These are phyloP conservation scores for Thamnaconus septentrionalis DNA, from an alignment of 2,113 vertebrate species.

Conservation along the genomic window DNA sequence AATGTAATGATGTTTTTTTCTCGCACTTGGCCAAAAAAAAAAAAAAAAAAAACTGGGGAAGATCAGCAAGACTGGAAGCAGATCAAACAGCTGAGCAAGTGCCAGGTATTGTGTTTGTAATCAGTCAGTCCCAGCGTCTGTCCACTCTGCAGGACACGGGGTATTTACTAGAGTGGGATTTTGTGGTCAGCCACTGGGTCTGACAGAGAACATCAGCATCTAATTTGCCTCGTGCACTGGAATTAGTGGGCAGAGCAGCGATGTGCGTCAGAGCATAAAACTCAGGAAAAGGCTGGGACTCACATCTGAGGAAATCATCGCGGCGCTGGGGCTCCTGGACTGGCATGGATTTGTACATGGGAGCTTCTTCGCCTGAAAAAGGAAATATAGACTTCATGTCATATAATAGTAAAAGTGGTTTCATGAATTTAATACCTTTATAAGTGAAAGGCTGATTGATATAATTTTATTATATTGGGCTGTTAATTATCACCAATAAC, in stretches of 20 bases:
- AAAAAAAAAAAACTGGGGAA: too few species aligned
- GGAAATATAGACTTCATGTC: background rate
- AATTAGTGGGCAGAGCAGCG: constrained; percentile 16
- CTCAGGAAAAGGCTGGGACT: constrained; percentile 45
- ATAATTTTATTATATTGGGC: too few species aligned
- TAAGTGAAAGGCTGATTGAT: too few species aligned
- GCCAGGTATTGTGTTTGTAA: background rate
- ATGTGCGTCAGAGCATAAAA: constrained; percentile 5
- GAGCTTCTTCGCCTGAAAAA: constrained; percentile 62
- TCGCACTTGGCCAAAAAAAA: too few species aligned
- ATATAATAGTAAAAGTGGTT: background rate
- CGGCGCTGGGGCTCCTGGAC: constrained; percentile 65
- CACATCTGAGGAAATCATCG: constrained; percentile 79
- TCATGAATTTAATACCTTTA: too few species aligned
- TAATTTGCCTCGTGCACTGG: constrained; percentile 31
- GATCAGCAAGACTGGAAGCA: background rate
- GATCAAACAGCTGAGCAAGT: constrained; percentile 10
- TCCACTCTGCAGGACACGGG: constrained; percentile 18
- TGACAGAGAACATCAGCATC: constrained; percentile 44
- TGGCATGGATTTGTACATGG: constrained; percentile 67
- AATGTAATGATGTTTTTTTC: too few species aligned
- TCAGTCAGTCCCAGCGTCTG: constrained; percentile 26
- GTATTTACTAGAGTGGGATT: constrained; percentile 12
- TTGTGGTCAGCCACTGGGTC: constrained; percentile 50
- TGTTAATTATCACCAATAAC: too few species aligned